Conservation (phyloP, 2,797 vertebrate genomes). For the Prionace glauca region DNA sequence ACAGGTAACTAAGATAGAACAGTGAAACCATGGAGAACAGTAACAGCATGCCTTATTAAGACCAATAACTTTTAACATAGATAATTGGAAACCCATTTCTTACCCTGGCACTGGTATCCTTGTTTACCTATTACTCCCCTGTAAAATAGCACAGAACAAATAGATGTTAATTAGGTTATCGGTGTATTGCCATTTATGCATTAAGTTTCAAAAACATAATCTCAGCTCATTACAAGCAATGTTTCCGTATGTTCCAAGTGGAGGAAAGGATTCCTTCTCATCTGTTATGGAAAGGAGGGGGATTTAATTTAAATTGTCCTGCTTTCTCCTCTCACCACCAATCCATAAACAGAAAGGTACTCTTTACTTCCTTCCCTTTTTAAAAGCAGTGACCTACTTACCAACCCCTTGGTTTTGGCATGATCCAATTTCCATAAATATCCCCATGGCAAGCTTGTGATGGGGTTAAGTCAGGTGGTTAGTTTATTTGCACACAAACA, state of each 20-base stretch:
- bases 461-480: too few species aligned
- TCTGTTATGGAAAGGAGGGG: too few species aligned
- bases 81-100: slow-evolving; percentile 50
- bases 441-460: too few species aligned
- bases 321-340: too few species aligned
- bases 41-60: background rate
- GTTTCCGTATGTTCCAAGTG: background rate
- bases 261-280: background rate
- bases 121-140: slow-evolving; percentile 99
- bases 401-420: too few species aligned
- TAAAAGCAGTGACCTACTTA: too few species aligned
- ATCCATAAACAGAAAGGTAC: too few species aligned
- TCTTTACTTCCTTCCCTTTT: too few species aligned
- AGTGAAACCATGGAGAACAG: background rate
- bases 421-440: too few species aligned
- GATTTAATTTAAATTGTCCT: too few species aligned
- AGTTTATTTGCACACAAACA: too few species aligned
- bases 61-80: background rate
- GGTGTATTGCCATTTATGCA: background rate
- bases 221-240: background rate
- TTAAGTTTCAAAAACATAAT: slow-evolving; percentile 1
- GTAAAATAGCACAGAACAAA: slow-evolving; percentile 47
- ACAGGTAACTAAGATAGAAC: background rate
- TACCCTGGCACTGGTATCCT: slow-evolving; percentile 99
- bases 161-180: background rate